A percentile compares a stretch with the other conserved stretches of the same genome.
Conservation (phyloP, 2,888 invertebrate species). For the Brachyptera risi region DNA sequence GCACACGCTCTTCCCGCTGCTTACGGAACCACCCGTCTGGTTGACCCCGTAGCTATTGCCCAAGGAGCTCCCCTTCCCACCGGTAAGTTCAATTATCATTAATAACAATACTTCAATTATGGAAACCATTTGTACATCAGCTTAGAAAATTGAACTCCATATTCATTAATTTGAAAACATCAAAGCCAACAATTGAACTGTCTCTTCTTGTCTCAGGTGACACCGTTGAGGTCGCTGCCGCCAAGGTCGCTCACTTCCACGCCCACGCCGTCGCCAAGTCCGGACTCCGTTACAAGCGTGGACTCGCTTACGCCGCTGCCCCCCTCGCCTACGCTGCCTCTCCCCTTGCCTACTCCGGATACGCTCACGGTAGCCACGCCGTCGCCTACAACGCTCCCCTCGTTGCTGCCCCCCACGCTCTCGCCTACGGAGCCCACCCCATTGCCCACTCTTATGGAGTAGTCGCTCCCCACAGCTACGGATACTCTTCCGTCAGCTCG, state of each 20-base stretch:
- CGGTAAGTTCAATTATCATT: too few species aligned
- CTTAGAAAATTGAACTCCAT: too few species aligned
- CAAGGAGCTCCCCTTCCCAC: too few species aligned
- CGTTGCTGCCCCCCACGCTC: slow-evolving; percentile 37
- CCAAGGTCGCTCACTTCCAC: slow-evolving; percentile 42
- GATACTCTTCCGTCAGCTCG: slow-evolving; percentile 33
- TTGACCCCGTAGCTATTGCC: too few species aligned
- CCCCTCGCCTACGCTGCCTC: slow-evolving; percentile 42
- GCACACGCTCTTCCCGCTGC: too few species aligned
- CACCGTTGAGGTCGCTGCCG: slow-evolving; percentile 51
- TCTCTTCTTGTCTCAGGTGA: slow-evolving; percentile 36
- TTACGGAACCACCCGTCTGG: too few species aligned
- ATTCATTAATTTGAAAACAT: too few species aligned
- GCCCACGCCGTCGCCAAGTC: not conserved
- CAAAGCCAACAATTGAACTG: too few species aligned
- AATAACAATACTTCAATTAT: too few species aligned
- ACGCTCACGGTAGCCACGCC: slow-evolving; percentile 22
- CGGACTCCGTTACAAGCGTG: not conserved
- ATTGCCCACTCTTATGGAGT: not conserved
- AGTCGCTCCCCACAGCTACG: slow-evolving; percentile 13
- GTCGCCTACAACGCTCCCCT: slow-evolving; percentile 34
- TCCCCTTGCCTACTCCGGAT: slow-evolving; percentile 11
- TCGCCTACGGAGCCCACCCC: slow-evolving; percentile 41
- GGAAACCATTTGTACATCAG: too few species aligned
- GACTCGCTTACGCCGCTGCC: too few species aligned